These are phyloP conservation scores for Enteromius afrohamiltoni DNA, from an alignment of 2,797 vertebrate genomes.

Conservation along the genomic window DNA sequence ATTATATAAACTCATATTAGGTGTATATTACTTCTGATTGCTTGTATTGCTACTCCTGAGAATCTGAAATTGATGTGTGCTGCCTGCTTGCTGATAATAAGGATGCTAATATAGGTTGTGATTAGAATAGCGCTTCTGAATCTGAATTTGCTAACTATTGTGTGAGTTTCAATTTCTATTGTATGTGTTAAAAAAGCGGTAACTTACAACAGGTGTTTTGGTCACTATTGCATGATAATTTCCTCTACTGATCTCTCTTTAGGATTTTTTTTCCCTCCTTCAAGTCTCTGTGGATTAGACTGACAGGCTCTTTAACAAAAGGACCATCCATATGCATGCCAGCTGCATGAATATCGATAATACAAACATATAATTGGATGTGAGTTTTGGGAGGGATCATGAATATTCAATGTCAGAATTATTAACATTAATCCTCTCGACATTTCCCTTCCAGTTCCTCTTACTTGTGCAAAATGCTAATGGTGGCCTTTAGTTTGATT, in stretches of 20 bases:
- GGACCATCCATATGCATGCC: slow-evolving; percentile 73
- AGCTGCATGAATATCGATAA: slow-evolving; percentile 76
- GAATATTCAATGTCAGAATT: slow-evolving; percentile 73
- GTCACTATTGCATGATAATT: slow-evolving; percentile 47
- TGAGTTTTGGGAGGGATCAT: slow-evolving; percentile 71
- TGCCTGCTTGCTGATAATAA: slow-evolving; percentile 36
- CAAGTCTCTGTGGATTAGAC: slow-evolving; percentile 18
- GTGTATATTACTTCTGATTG: slow-evolving; percentile 20
- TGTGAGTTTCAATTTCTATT: slow-evolving; percentile 24
- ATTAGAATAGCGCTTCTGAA: slow-evolving; percentile 34
- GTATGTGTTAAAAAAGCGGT: neutral
- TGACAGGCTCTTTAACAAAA: slow-evolving; percentile 69
- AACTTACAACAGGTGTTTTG: slow-evolving; percentile 48
- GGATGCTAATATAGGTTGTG: slow-evolving; percentile 30
- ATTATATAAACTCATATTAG: slow-evolving; percentile 36
- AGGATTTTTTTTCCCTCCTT: neutral
- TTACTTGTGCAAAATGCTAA: slow-evolving; percentile 58
- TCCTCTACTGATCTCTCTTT: slow-evolving; percentile 7
- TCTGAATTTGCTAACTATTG: slow-evolving; percentile 33
- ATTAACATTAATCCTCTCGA: slow-evolving; percentile 67
- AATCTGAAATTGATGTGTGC: slow-evolving; percentile 23
- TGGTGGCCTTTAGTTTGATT: slow-evolving; percentile 65
- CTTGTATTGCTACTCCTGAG: slow-evolving; percentile 18
- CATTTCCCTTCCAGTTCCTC: slow-evolving; percentile 60
- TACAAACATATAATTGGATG: slow-evolving; percentile 78